phyloP scores from a whole-genome alignment of 35 echinoderm and acorn worm species.

The Heliocidaris tuberculata region DNA sequence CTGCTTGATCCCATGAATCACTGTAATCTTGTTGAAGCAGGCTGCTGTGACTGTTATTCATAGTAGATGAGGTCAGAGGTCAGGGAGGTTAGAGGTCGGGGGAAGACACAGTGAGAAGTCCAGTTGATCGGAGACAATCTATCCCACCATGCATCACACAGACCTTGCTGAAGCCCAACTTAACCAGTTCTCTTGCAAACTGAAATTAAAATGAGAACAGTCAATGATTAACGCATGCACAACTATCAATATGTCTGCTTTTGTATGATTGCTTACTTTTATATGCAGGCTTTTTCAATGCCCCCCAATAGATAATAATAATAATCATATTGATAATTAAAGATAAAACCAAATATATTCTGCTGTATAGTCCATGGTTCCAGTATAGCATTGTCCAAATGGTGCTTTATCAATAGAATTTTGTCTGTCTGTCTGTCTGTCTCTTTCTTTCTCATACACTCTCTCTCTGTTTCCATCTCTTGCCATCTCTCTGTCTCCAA shows the following conservation, averaged over 20 bases:
- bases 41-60: background rate
- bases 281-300: too few relatives aligned
- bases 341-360: too few relatives aligned
- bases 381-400: too few relatives aligned
- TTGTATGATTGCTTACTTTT: too few relatives aligned
- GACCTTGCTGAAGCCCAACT: constrained; percentile 85
- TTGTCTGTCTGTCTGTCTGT: too few relatives aligned
- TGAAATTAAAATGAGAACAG: constrained; percentile 59
- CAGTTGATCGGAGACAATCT: constrained; percentile 83
- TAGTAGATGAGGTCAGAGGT: background rate
- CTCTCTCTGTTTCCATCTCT: too few relatives aligned
- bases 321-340: too few relatives aligned
- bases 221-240: background rate
- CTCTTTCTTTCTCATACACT: too few relatives aligned
- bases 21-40: background rate
- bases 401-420: too few relatives aligned
- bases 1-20: background rate
- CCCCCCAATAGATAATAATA: too few relatives aligned
- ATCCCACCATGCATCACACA: constrained; percentile 99
- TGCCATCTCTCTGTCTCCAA: too few relatives aligned
- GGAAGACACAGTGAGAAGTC: constrained; percentile 80
- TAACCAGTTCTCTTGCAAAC: constrained; percentile 94
- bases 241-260: background rate
- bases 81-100: constrained; percentile 76
- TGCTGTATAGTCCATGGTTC: too few relatives aligned